Percentiles rank a stretch among this genome's conserved stretches.
phyloP scores from a whole-genome alignment of 2,888 invertebrate genomes.

The Phasia obesa region DNA sequence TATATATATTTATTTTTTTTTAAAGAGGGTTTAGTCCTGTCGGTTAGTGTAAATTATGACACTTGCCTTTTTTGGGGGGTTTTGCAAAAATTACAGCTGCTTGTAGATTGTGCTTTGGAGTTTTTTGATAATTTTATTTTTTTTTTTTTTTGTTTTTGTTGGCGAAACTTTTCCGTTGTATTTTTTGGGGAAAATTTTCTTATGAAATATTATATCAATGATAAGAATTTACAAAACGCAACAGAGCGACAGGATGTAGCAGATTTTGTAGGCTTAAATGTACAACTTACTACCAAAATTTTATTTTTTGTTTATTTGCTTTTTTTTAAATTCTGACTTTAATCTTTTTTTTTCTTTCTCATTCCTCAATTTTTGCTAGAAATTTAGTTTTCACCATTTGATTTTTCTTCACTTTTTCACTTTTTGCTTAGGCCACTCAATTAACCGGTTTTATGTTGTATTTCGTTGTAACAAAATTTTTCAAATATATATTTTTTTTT shows the following conservation, averaged over 20 bases:
- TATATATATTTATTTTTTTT: conserved; percentile 1
- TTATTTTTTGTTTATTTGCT: neutral
- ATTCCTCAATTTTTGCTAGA: neutral
- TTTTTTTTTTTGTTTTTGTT: neutral
- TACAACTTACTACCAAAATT: neutral
- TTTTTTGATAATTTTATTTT: conserved; percentile 4
- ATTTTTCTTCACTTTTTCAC: conserved; percentile 14
- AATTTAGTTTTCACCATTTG: neutral
- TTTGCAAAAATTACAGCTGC: conserved; percentile 11
- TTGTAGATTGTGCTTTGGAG: conserved; percentile 12
- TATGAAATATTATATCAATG: neutral
- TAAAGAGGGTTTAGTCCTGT: conserved; percentile 3
- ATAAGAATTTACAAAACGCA: conserved; percentile 6
- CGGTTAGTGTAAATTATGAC: conserved; percentile 55
- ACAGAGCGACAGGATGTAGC: neutral
- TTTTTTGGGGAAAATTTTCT: neutral
- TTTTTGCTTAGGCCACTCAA: conserved; percentile 7
- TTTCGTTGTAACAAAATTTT: conserved; percentile 33
- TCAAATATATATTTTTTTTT: conserved; percentile 24
- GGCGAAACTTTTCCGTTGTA: neutral
- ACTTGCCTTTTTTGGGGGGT: conserved; percentile 42
- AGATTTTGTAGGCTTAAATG: neutral
- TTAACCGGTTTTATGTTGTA: conserved; percentile 53
- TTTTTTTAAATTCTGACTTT: neutral
- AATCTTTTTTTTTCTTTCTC: conserved; percentile 10